Evolutionary conservation across 2,888 invertebrate genomes (phyloP).

Genomic region (Eupeodes luniger): DNA sequence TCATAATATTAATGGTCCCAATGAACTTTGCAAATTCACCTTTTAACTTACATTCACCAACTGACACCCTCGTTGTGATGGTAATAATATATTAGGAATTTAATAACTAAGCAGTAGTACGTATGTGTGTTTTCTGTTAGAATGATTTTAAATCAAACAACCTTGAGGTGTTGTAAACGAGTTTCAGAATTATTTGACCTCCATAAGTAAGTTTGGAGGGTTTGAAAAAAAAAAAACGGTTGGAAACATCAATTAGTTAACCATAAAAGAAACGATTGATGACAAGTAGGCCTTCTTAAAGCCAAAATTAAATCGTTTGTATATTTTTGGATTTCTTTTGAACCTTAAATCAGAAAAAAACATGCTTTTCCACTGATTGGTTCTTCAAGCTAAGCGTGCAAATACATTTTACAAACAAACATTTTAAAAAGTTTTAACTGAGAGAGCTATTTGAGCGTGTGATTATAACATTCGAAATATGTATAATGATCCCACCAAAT

Average conservation of each 20-base stretch:
- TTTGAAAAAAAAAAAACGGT: not conserved
- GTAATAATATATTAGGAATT: not conserved
- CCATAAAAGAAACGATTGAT: not conserved
- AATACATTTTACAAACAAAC: conserved; percentile 1
- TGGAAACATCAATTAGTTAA: not conserved
- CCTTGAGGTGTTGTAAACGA: not conserved
- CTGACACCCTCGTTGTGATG: not conserved
- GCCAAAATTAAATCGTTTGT: not conserved
- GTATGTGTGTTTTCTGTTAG: not conserved
- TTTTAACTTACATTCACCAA: not conserved
- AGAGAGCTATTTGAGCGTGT: not conserved
- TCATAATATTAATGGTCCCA: conserved; percentile 9
- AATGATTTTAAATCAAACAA: conserved; percentile 5
- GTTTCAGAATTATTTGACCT: not conserved
- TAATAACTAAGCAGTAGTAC: not conserved
- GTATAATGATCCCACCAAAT: not conserved
- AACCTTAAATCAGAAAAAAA: not conserved
- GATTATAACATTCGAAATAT: not conserved
- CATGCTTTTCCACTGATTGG: not conserved
- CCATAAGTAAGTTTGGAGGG: not conserved
- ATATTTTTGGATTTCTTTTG: not conserved
- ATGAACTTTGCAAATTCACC: conserved; percentile 15
- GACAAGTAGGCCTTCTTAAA: not conserved
- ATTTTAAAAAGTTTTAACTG: not conserved
- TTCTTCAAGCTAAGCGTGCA: not conserved